phyloP scores from a whole-genome alignment of 1,140 invertebrate species.

The Stenopsyche tienmushanensis region DNA sequence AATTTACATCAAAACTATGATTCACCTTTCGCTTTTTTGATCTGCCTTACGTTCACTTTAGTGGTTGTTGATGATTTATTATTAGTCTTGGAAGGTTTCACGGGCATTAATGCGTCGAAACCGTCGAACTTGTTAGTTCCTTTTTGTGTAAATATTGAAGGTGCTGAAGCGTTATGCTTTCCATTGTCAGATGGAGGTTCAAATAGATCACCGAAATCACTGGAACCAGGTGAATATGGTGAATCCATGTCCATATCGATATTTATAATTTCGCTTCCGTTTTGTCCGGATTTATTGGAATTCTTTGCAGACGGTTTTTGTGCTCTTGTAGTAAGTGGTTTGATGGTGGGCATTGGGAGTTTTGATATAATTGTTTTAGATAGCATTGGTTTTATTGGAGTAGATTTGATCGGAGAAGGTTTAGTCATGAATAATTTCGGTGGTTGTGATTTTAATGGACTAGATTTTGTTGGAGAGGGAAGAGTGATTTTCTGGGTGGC shows the following conservation, averaged over 20 bases:
- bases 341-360: constrained; percentile 43
- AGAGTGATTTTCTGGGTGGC: constrained; percentile 52
- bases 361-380: constrained; percentile 49
- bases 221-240: constrained; percentile 82
- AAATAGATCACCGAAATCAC: constrained; percentile 82
- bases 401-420: constrained; percentile 56
- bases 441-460: constrained; percentile 43
- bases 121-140: constrained; percentile 49
- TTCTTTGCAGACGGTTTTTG: constrained; percentile 32
- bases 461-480: constrained; percentile 53
- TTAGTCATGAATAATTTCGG: constrained; percentile 54
- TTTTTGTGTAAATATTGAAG: constrained; percentile 44
- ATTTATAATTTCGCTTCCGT: constrained; percentile 53
- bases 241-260: constrained; percentile 76
- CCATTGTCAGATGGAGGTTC: constrained; percentile 70
- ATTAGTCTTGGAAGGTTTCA: constrained; percentile 49
- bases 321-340: constrained; percentile 36
- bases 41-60: constrained; percentile 53
- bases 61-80: constrained; percentile 44
- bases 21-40: constrained; percentile 48
- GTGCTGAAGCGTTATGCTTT: constrained; percentile 43
- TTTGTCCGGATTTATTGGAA: constrained; percentile 44
- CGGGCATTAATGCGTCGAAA: constrained; percentile 60
- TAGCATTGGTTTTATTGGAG: constrained; percentile 56
- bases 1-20: neutral